A percentile compares a stretch with the other conserved stretches of the same genome.
Evolutionary conservation across 2,797 vertebrate genomes (phyloP).

Genomic region (Chiroxiphia lanceolata): DNA sequence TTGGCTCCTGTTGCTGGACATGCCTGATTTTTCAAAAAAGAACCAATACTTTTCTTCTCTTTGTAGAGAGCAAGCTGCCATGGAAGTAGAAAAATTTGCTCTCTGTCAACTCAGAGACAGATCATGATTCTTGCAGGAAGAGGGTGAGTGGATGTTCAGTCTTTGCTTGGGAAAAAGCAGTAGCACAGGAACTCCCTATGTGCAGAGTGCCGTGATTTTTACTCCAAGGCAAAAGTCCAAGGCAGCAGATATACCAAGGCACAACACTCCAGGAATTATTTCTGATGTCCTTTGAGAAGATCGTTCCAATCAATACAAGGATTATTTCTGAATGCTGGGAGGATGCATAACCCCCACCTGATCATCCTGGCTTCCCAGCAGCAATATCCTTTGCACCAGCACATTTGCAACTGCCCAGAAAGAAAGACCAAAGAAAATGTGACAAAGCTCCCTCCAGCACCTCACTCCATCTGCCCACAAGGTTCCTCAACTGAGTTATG

Average conservation of each 20-base stretch:
- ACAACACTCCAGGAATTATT: neutral
- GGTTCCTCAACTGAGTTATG: neutral
- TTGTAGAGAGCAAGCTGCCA: neutral
- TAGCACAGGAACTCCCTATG: neutral
- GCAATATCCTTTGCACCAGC: neutral
- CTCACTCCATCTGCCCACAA: neutral
- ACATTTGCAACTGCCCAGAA: conserved; percentile 18
- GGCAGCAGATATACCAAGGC: neutral
- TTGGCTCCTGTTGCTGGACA: neutral
- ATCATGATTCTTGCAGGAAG: neutral
- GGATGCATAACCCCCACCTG: neutral
- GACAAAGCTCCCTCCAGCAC: neutral
- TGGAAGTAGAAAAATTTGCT: neutral
- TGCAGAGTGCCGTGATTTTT: neutral
- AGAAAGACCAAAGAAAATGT: neutral
- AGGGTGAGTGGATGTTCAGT: neutral
- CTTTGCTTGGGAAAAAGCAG: neutral
- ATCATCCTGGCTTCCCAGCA: neutral
- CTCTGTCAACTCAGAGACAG: neutral
- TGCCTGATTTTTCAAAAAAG: neutral
- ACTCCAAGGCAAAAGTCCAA: neutral
- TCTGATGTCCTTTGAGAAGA: neutral
- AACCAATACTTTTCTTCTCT: neutral
- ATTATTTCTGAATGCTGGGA: conserved; percentile 18
- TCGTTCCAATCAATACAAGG: neutral